Percentiles rank a stretch among this genome's conserved stretches.
Evolutionary conservation across 2,113 vertebrate species (phyloP).

Genomic region (Pituophis catenifer): DNA sequence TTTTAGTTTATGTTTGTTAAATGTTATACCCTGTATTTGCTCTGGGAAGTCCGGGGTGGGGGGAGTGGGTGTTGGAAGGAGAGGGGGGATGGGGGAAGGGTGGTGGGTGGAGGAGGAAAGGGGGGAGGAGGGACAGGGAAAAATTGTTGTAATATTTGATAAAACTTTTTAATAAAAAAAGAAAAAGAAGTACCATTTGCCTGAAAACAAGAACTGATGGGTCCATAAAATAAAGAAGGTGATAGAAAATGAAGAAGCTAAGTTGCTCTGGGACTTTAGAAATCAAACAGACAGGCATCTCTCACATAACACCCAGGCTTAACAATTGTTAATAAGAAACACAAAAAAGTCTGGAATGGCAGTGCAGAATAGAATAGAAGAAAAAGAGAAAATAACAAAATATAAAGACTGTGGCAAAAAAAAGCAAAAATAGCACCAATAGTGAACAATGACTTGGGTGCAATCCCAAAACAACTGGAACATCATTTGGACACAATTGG

Average conservation of each 20-base stretch:
- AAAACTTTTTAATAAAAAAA: no score
- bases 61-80: no score
- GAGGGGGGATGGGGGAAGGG: no score
- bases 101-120: no score
- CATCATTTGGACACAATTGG: neutral
- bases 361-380: neutral
- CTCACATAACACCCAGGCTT: neutral
- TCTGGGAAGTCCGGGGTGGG: no score
- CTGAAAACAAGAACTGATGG: neutral
- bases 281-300: neutral
- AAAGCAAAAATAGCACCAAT: neutral
- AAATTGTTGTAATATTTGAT: no score
- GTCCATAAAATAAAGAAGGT: neutral
- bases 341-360: neutral
- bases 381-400: neutral
- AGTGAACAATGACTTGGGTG: neutral
- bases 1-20: no score
- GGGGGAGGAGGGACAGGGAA: no score
- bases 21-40: no score
- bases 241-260: neutral
- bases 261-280: neutral
- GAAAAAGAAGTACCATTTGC: neutral
- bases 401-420: neutral
- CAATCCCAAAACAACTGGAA: neutral
- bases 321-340: neutral